Conservation (phyloP, 2,113 vertebrate species). For the Aphyosemion australe region DNA sequence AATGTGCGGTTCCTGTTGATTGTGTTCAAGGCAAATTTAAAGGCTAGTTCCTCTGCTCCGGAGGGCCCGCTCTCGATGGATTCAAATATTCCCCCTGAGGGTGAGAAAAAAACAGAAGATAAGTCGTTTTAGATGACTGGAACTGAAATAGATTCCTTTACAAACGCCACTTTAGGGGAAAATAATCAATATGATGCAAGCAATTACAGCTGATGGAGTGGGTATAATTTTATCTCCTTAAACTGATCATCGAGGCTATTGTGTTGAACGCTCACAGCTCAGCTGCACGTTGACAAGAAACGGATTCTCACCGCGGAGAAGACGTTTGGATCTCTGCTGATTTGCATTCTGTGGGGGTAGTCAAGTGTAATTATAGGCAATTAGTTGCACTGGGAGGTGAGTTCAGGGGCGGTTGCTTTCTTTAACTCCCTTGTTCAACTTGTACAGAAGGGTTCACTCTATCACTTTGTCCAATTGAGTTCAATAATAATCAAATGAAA, state of each 20-base stretch:
- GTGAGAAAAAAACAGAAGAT: conserved; percentile 2
- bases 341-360: conserved; percentile 59
- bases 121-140: conserved; percentile 7
- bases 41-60: conserved; percentile 96
- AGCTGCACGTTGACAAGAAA: conserved; percentile 22
- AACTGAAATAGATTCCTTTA: conserved; percentile 39
- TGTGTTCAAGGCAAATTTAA: conserved; percentile 99
- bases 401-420: conserved; percentile 66
- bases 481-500: conserved; percentile 46
- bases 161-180: conserved; percentile 21
- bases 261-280: conserved; percentile 7
- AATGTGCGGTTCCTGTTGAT: conserved; percentile 99
- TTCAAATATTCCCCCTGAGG: conserved; percentile 96
- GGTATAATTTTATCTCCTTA: conserved; percentile 20
- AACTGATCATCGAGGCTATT: conserved; percentile 22
- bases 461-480: conserved; percentile 65
- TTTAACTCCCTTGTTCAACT: conserved; percentile 59
- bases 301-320: conserved; percentile 32
- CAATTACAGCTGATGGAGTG: conserved; percentile 33
- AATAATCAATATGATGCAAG: conserved; percentile 33
- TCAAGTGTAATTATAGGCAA: conserved; percentile 65
- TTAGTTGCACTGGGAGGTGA: conserved; percentile 58
- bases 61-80: conserved; percentile 97
- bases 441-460: conserved; percentile 57
- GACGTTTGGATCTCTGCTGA: conserved; percentile 28